phyloP scores from a whole-genome alignment of 53 echinoderm and acorn worm genomes.

The Luidia sarsii region DNA sequence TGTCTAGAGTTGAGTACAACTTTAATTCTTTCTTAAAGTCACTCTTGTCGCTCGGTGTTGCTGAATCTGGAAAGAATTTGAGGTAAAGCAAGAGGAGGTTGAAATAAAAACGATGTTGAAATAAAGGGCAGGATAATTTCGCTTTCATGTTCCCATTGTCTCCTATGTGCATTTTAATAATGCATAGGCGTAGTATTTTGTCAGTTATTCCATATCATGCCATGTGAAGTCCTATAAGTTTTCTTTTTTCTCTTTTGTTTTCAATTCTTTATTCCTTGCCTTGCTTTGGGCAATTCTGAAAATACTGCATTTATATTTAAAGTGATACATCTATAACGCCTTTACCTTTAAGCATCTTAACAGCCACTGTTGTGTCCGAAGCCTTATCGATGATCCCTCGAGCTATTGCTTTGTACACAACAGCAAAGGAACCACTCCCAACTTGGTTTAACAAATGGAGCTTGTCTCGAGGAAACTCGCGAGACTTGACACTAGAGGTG shows the following conservation, averaged over 20 bases:
- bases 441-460: constrained; percentile 60
- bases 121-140: too few relatives aligned
- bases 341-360: constrained; percentile 89
- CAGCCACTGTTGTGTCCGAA: constrained; percentile 65
- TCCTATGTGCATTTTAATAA: too few relatives aligned
- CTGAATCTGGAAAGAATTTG: constrained; percentile 62
- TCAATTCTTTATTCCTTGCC: background rate
- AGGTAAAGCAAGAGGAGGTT: too few relatives aligned
- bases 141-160: too few relatives aligned
- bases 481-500: constrained; percentile 8
- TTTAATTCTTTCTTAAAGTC: constrained; percentile 80
- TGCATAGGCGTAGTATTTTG: too few relatives aligned
- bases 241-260: background rate
- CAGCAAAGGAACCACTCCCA: constrained; percentile 85
- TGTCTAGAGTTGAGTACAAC: constrained; percentile 68
- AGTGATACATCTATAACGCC: too few relatives aligned
- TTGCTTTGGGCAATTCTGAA: background rate
- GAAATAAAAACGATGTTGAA: too few relatives aligned
- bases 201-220: too few relatives aligned
- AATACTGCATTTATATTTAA: too few relatives aligned
- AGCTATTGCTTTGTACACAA: constrained; percentile 86
- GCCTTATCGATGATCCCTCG: constrained; percentile 32
- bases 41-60: constrained; percentile 74
- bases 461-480: constrained; percentile 84
- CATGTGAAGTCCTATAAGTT: background rate